A percentile compares a stretch with the other conserved stretches of the same genome.
These are phyloP conservation scores for Eudemis profundana DNA, from an alignment of 2,888 invertebrate species.

Conservation along the genomic window DNA sequence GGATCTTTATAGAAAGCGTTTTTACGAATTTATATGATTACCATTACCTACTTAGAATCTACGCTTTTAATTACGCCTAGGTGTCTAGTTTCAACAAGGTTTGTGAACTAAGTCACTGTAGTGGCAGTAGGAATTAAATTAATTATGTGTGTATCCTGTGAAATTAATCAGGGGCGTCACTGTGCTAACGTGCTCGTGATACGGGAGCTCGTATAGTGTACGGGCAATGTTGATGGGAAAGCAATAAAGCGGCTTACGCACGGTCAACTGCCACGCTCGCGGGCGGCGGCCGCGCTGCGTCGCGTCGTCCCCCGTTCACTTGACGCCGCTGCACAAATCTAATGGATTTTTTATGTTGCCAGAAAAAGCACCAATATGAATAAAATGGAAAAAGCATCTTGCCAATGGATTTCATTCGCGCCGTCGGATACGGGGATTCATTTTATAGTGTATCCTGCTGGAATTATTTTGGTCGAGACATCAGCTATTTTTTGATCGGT, in stretches of 20 bases:
- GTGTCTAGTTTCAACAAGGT: neutral
- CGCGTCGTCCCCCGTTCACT: conserved; percentile 51
- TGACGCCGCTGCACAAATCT: conserved; percentile 73
- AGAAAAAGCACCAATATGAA: conserved; percentile 66
- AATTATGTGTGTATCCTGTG: conserved; percentile 15
- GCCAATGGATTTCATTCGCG: conserved; percentile 60
- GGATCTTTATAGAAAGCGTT: neutral
- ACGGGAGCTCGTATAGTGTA: neutral
- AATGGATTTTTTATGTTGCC: conserved; percentile 77
- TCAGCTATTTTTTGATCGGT: conserved; percentile 27
- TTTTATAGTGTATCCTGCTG: conserved; percentile 47
- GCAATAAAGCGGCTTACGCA: conserved; percentile 71
- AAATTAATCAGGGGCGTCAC: conserved; percentile 21
- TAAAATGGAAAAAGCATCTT: conserved; percentile 69
- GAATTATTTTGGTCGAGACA: conserved; percentile 26
- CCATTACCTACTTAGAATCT: no score
- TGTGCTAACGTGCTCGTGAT: neutral
- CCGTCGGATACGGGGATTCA: conserved; percentile 35
- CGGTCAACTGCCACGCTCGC: conserved; percentile 60
- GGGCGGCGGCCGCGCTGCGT: conserved; percentile 45
- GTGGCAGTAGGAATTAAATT: conserved; percentile 3
- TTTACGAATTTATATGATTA: neutral
- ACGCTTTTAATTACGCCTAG: no score
- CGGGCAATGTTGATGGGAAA: conserved; percentile 44
- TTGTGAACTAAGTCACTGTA: neutral